phyloP scores from a whole-genome alignment of 2,113 vertebrate species.

The Lophura nycthemera region DNA sequence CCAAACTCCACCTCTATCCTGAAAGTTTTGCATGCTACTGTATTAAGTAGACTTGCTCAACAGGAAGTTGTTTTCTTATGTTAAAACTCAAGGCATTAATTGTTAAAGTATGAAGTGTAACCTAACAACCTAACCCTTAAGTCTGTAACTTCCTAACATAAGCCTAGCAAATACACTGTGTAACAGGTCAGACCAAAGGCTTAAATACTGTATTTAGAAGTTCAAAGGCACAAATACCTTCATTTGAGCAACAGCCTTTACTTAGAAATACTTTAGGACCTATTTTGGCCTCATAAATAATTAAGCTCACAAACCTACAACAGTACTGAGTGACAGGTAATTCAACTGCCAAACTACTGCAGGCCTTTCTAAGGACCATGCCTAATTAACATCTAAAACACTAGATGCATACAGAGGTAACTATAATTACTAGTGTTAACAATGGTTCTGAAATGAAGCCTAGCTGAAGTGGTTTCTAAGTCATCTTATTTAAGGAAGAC shows the following conservation, averaged over 20 bases:
- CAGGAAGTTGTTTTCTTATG: background rate
- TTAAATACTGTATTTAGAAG: background rate
- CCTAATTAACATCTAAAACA: background rate
- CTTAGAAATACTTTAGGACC: background rate
- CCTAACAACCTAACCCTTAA: background rate
- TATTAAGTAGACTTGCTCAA: background rate
- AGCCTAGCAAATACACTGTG: background rate
- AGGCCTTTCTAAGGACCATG: background rate
- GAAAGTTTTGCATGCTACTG: background rate
- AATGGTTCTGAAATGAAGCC: background rate
- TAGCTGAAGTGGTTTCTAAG: background rate
- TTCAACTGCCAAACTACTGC: background rate
- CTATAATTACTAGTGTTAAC: background rate
- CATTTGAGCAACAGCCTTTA: background rate
- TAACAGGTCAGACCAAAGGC: background rate
- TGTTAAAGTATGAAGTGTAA: background rate
- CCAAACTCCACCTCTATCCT: background rate
- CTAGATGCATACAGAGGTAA: background rate
- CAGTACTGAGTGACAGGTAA: background rate
- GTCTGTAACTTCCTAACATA: background rate
- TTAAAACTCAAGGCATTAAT: too few species aligned
- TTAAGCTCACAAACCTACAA: background rate
- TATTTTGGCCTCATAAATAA: background rate
- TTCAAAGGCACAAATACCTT: background rate
- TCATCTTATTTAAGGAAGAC: background rate